A percentile compares a stretch with the other conserved stretches of the same genome.
These are phyloP conservation scores for Drosophila orosa DNA, from an alignment of 1,140 invertebrate genomes.

Conservation along the genomic window DNA sequence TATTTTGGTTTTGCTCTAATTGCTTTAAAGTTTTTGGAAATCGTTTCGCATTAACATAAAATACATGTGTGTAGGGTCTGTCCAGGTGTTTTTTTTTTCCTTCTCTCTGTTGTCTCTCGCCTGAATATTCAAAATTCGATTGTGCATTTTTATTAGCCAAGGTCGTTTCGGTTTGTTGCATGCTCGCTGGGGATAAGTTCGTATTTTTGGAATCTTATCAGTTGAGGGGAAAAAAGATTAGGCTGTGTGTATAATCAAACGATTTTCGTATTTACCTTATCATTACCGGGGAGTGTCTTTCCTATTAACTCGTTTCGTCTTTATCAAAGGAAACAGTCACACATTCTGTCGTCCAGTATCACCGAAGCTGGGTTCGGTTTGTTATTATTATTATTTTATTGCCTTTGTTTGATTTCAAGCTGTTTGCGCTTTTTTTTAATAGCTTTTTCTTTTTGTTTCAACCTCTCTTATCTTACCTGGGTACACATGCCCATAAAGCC, in stretches of 20 bases:
- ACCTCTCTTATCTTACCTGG: constrained; percentile 16
- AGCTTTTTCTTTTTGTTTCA: background rate
- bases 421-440: constrained; percentile 4
- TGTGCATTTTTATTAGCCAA: constrained; percentile 34
- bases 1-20: constrained; percentile 30
- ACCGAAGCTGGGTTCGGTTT: constrained; percentile 5
- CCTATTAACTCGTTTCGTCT: constrained; percentile 14
- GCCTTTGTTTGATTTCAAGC: constrained; percentile 36
- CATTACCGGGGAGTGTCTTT: constrained; percentile 2
- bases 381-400: constrained; percentile 31
- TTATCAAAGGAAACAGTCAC: constrained; percentile 9
- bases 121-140: constrained; percentile 20
- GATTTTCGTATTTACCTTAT: constrained; percentile 19
- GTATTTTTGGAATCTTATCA: constrained; percentile 16
- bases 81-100: constrained; percentile 12
- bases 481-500: constrained; percentile 14
- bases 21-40: constrained; percentile 13
- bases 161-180: constrained; percentile 3
- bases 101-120: constrained; percentile 2
- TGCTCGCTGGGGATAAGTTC: constrained; percentile 14
- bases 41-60: constrained; percentile 11
- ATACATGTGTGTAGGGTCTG: constrained; percentile 6
- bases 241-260: constrained; percentile 14
- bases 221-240: background rate
- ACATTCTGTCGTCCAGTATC: constrained; percentile 1